Conservation (phyloP, 1,140 invertebrate genomes). For the Chlorops oryzae region DNA sequence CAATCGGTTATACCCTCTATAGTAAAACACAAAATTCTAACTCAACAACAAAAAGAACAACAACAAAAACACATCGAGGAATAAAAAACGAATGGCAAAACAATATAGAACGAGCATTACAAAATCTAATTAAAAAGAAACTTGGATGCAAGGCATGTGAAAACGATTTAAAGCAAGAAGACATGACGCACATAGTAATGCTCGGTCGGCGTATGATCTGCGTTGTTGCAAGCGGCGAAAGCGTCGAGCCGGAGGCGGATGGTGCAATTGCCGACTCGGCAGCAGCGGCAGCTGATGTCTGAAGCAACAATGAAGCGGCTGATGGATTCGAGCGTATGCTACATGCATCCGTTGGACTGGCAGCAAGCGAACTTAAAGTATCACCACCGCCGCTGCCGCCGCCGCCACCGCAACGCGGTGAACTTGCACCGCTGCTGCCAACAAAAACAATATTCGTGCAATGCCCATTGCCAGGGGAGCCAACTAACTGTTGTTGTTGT, state of each 20-base stretch:
- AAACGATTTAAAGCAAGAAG: slow-evolving; percentile 1
- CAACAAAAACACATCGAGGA: background rate
- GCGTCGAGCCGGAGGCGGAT: slow-evolving; percentile 32
- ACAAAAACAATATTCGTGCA: slow-evolving; percentile 4
- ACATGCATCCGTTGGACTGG: slow-evolving; percentile 43
- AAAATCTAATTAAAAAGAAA: background rate
- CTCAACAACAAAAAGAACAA: background rate
- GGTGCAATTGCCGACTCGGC: slow-evolving; percentile 31
- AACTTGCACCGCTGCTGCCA: too few relatives aligned
- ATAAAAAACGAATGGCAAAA: background rate
- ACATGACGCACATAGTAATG: slow-evolving; percentile 44
- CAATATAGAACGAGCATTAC: background rate
- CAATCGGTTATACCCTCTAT: too few relatives aligned
- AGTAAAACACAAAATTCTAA: too few relatives aligned
- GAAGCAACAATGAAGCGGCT: slow-evolving; percentile 41
- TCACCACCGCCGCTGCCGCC: slow-evolving; percentile 16
- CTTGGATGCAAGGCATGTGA: background rate
- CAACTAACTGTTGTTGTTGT: slow-evolving; percentile 24
- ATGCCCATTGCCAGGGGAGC: slow-evolving; percentile 21
- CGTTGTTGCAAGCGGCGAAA: slow-evolving; percentile 44
- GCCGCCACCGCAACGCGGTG: background rate
- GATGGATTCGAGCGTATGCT: slow-evolving; percentile 46
- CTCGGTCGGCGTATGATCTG: slow-evolving; percentile 44
- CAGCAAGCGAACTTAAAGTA: slow-evolving; percentile 39
- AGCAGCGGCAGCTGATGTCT: slow-evolving; percentile 34